Conservation (phyloP, 2,113 vertebrate species). For the Odontophorus gujanensis region DNA sequence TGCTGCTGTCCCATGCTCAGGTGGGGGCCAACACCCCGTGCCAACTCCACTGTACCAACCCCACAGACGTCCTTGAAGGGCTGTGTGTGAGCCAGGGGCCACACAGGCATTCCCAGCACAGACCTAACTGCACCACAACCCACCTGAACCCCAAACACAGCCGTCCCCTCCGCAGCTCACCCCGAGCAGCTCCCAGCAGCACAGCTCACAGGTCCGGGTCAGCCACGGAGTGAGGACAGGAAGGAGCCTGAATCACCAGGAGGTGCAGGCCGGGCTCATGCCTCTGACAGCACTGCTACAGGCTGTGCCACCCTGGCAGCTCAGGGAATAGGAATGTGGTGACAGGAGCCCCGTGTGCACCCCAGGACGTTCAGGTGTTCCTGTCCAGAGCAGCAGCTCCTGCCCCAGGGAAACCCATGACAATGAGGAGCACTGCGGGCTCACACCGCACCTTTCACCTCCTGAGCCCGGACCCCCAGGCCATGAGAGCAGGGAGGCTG, state of each 20-base stretch:
- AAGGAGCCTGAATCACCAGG: slow-evolving; percentile 49
- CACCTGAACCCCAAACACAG: background rate
- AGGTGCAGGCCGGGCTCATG: slow-evolving; percentile 23
- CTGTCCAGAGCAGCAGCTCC: background rate
- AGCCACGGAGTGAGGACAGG: background rate
- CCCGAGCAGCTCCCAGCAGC: background rate
- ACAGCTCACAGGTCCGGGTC: accelerated
- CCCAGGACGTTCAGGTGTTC: background rate
- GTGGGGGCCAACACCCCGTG: accelerated
- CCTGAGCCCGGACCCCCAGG: background rate
- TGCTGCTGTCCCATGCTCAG: background rate
- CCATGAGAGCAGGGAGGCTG: background rate
- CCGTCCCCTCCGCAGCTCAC: background rate
- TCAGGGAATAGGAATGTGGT: slow-evolving; percentile 61
- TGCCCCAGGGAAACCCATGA: background rate
- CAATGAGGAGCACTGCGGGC: background rate
- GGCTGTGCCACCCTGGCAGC: background rate
- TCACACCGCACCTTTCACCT: background rate
- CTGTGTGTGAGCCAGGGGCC: background rate
- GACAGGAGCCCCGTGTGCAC: background rate
- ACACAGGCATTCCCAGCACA: background rate
- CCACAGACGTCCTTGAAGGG: background rate
- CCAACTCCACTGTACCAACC: background rate
- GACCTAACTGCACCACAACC: accelerated
- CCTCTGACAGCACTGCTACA: background rate